Evolutionary conservation across 2,888 invertebrate species (phyloP), one percentile per base, ranked within the genome.

Genomic region (Yponomeuta cagnagella): DNA sequence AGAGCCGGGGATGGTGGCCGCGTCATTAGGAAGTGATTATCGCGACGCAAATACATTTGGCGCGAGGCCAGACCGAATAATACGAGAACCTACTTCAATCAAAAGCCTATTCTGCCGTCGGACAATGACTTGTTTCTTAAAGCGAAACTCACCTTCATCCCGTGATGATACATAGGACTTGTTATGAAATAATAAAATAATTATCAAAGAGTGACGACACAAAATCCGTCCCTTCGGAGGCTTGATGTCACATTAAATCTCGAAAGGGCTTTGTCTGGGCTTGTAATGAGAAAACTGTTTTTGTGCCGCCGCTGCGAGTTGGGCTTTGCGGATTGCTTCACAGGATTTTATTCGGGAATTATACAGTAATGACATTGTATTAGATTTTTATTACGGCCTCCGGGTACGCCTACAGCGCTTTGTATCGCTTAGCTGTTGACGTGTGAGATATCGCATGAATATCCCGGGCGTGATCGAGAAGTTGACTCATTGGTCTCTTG

Each of bases 151-250:
- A 10, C 65, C 43, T 43, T 43, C 43, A 30, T 12, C 10, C 10
- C 33, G 23, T 8, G 43, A 43, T 6, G 43, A 6, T 43, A 43
- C 6, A 43, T 43, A 10, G 65, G 33, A 10, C 65, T 33, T 31
- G 23, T 65, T 65, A 65, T 10, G 33, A 65, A 65, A 65, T 65
- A 65, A 65, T 65, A 65, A 65, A 65, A 65, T 65, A 65, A 65
- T 65, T 65, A 65, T 65, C 65, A 33, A 23, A 65, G 65, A 30
- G 65, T 65, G 65, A 65, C 65, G 65, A 31, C 65, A 30, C 65
- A 65, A 33, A 64, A 65, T 65, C 65, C 65, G 65, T 65, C 65
- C 65, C 33, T 65, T 65, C 9, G 33, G 65, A 58, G 33, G 65
- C 65, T 65, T 33, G 10, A 33, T 65, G 65, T 33, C 10, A 65